Evolutionary conservation across 2,113 vertebrate genomes (phyloP), one percentile per base, ranked within the genome.

Genomic region (Megaptera novaeangliae): DNA sequence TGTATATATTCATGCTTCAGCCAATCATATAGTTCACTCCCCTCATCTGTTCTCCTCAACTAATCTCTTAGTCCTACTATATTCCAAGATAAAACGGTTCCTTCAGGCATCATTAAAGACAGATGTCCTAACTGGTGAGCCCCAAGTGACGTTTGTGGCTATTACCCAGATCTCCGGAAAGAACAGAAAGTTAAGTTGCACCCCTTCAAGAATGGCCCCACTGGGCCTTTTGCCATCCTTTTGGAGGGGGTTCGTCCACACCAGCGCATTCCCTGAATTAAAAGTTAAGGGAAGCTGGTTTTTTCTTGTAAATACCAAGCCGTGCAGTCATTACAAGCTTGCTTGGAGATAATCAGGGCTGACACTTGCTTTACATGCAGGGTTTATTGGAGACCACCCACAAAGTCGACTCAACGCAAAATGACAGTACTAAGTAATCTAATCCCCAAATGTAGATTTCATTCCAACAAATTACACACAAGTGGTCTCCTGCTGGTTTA

Each of bases 381-480:
- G 75, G 95, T 95, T 97, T 98, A 97, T 97, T 94, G 93, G 94
- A 96, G 98, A 97, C 98, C 97, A 98, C 98, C 98, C 97, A 98
- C 98, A 97, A 97, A 85, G 97, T 88, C 46, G 3, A 82, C 85
- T 96, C 97, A 68, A 95, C 3, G 41, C 96, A 97, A 96, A 97
- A 98, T 95, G 97, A 97, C 97, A 97, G 96, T 97, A 57, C 96
- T 95, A 97, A 98, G 97, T 96, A 98, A 98, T 96, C 95, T 95
- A 97, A 98, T 97, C 95, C 97, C 97, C 94, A 96, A 98, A 98
- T 96, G 97, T 74, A 98, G 95, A 98, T 97, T 97, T 97, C 95
- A 95, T 97, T 97, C 97, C 96, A 98, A 96, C 97, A 97, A 97
- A 98, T 96, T 98, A 97, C 97, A 97, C 96, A 97, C 96, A 98